Base-by-base conservation (phyloP, 2,797 vertebrate species). In the Luscinia megarhynchos region DNA sequence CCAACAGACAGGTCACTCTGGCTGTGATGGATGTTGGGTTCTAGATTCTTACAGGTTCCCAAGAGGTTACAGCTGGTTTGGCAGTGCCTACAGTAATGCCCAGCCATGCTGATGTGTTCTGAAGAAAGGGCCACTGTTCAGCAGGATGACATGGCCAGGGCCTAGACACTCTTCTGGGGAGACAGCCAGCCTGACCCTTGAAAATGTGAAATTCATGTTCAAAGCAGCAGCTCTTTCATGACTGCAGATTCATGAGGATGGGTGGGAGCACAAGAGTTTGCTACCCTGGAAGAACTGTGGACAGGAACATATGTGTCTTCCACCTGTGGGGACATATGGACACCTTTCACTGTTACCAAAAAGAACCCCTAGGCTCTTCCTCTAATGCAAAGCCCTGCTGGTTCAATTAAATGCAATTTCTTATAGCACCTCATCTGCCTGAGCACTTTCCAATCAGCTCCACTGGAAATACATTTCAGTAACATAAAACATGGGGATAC, bases 111-210 rank as follows among this genome's bases (percentile, higher is more conserved):
- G 43, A 36, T 14, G 10, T 32, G 20, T 22, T 30, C 5, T 0
- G 1, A 59, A 63, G 18, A 17, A 57, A 41, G 15, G 21, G 12
- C 48, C 53, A 32, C 20, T 1, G 3, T 10, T 23, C 30, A 53
- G 30, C 26, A 63, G 17, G 17, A 43, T 0, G 2, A 12, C 20
- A 27, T 4, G 10, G 7, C 21, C 15, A 32, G 19, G 16, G 34
- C 29, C 8, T 32, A 45, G 34, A 27, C 6, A 17, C 4, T 11
- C 19, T 30, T 69, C 21, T 34, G 45, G 10, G 15, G 16, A 59
- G 10, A 63, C 41, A 79, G 41, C 5, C 27, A 75, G 27, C 8
- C 30, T 51, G 48, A 50, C 27, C 48, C 54, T 38, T 46, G 38
- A 80, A 92, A 79, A 55, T 20, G 6, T 17, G 26, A 70, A 57